Base-by-base conservation (phyloP, 2,113 vertebrate genomes). In the Herpetotheres cachinnans region DNA sequence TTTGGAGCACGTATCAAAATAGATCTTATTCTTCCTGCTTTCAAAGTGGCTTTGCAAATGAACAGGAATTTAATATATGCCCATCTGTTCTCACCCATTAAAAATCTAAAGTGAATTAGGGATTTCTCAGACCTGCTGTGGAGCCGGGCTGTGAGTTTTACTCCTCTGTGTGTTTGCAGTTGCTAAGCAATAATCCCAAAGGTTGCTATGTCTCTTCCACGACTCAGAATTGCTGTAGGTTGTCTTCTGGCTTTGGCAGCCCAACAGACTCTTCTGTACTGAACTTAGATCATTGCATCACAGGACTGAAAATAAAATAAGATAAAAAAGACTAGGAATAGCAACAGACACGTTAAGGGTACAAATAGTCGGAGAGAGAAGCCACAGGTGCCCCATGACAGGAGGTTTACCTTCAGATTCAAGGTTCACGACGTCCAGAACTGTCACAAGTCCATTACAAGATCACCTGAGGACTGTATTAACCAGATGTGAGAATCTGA, bases 161-260 rank as follows among this genome's bases (percentile, higher is more conserved):
- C 94, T 95, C 67, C 54, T 91, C 77, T 82, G 78, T 97, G 83
- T 97, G 93, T 96, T 97, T 90, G 89, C 87, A 62, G 97, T 98
- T 98, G 98, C 98, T 98, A 98, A 97, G 98, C 96, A 98, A 97
- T 97, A 94, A 94, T 93, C 92, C 95, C 95, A 90, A 95, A 89
- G 96, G 91, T 95, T 97, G 82, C 90, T 97, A 82, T 92, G 93
- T 91, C 90, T 93, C 78, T 70, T 85, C 90, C 81, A 70, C 73
- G 0, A 90, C 55, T 88, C 82, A 90, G 78, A 96, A 96, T 76
- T 81, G 70, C 95, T 93, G 89, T 91, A 96, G 81, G 95, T 76
- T 95, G 79, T 93, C 83, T 97, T 93, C 89, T 86, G 78, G 95
- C 90, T 95, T 86, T 87, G 95, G 92, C 86, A 95, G 94, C 70